Base-by-base conservation (phyloP, 2,797 vertebrate species). In the Crossoptilon crossoptilon region DNA sequence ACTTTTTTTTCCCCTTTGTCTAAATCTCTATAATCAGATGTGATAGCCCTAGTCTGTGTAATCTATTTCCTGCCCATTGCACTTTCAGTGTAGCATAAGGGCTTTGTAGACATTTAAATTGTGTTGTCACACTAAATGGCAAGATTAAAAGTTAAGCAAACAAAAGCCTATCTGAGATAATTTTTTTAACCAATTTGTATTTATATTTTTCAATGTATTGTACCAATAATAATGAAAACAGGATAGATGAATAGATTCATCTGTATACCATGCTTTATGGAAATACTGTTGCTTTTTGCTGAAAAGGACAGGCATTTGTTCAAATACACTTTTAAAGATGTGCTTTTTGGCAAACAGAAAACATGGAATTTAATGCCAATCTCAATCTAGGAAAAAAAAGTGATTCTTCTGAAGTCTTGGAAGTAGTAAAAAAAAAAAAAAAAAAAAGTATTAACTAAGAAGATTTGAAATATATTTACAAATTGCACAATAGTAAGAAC, bases 281-380 rank as follows among this genome's bases (percentile, higher is more conserved):
- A 66, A 81, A 51, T 79, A 26, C 23, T 79, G 3, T 76, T 92
- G 26, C 74, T 77, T 87, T 84, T 94, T 96, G 39, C n/a, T 95
- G 80, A 78, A 91, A 88, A 67, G 90, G 82, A 91, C 63, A 18
- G 41, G 26, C 15, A 8, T 94, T 92, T 67, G 96, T 58, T 93
- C n/a, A 84, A 77, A 78, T 84, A 33, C 11, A 41, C 9, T 8
- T 69, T 8, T 70, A 6, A 68, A 76, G 6, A 2, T 9, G 15
- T 55, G 83, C 73, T 23, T 19, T 49, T 1, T 67, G 46, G 16
- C 12, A 87, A 87, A 46, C 13, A 62, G 60, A 69, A 87, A 78
- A 55, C 11, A 17, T 24, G 43, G 22, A 68, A 84, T 74, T 89
- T 26, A 80, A 86, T 46, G 15, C 9, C 56, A 66, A 92, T 23